These are phyloP conservation scores for Holacanthella duospinosa DNA, from an alignment of 2,888 invertebrate species.

Conservation along the genomic window DNA sequence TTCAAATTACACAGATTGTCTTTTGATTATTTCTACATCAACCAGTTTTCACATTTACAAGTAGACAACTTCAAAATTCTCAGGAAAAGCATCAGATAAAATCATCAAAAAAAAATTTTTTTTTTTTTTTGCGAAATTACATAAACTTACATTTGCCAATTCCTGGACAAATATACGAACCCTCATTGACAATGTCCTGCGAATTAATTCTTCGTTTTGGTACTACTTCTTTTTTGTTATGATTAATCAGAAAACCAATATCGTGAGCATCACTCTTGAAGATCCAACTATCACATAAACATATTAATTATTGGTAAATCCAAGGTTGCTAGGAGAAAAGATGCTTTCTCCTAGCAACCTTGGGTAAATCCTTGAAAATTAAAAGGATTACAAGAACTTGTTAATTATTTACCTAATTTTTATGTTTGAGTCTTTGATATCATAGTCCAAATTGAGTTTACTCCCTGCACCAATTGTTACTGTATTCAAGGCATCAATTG, in stretches of 20 bases:
- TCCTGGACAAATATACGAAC: constrained; percentile 8
- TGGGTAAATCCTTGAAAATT: too few species aligned
- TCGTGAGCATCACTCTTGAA: constrained; percentile 13
- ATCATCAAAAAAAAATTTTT: neutral
- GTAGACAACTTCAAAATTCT: too few species aligned
- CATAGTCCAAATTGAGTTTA: constrained; percentile 6
- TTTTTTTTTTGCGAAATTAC: neutral
- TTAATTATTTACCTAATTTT: constrained; percentile 6
- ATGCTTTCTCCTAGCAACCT: too few species aligned
- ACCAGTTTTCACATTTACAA: too few species aligned
- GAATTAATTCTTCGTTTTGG: constrained; percentile 10
- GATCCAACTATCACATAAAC: constrained; percentile 16
- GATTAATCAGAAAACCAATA: constrained; percentile 12
- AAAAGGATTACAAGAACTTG: neutral
- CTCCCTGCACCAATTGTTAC: constrained; percentile 1
- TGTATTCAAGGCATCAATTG: neutral
- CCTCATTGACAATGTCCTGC: constrained; percentile 15
- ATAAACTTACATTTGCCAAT: constrained; percentile 12
- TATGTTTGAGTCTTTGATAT: constrained; percentile 1
- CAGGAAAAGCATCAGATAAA: too few species aligned
- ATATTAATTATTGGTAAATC: too few species aligned
- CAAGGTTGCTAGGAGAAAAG: too few species aligned
- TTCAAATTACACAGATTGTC: neutral
- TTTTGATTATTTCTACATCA: too few species aligned
- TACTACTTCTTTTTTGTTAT: neutral